Evolutionary conservation across 2,113 vertebrate genomes (phyloP), one percentile per base, ranked within the genome.

Genomic region (Cacatua alba): DNA sequence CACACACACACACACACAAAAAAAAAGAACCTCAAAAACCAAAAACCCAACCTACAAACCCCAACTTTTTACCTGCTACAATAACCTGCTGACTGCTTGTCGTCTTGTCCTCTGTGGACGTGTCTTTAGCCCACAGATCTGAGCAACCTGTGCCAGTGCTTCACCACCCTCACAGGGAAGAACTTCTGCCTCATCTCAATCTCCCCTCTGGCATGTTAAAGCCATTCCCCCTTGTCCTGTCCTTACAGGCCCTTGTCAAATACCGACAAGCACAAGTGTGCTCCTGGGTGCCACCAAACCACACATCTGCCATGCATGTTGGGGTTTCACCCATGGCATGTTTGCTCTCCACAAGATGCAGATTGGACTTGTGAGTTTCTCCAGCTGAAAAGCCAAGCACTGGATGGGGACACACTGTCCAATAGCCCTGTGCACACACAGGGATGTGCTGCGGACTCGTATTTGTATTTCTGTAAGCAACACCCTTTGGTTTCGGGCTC

Each of bases 31-130:
- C 37, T 9, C 37, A 37, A 37, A 37, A 37, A 9, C 37, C 37
- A 9, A 8, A 7, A 2, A 17, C 17, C 3, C 18, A 19, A 8
- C 1, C 44, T 18, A 20, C 17, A 24, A 46, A 35, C 1, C 5
- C 21, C 53, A 60, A 0, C 23, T 25, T 71, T 39, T 52, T 63
- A 16, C 8, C 10, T 63, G 52, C 52, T 76, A 4, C 29, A 41
- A 6, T 11, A n/a, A 41, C 39, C n/a, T 75, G 51, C 69, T 65
- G 44, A 3, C 44, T 69, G 13, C 10, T 52, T n/a, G 11, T 18
- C 14, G 3, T 26, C 18, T 10, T 25, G 24, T 35, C 37, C 53
- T 86, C 70, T 20, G 7, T 0, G 1, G 35, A 11, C 5, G 8
- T 0, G 9, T 29, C 76, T 78, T 39, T 67, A 77, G 52, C 57